Evolutionary conservation across 1,140 invertebrate species (phyloP).

Genomic region (Philopotamus ludificatus): DNA sequence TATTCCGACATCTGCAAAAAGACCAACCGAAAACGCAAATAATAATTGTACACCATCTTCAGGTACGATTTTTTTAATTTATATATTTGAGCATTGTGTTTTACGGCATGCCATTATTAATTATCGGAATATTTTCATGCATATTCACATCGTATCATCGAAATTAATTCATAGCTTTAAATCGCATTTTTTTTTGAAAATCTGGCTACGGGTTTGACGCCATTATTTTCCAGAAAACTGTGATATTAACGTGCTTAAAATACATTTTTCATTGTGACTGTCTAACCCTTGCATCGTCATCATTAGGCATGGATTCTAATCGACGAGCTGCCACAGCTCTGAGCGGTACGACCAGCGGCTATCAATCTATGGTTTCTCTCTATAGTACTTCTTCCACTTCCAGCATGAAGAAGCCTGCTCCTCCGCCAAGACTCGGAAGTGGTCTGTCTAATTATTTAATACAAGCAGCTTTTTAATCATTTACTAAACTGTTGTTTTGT

Average conservation of each 20-base stretch:
- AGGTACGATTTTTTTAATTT: too few relatives aligned
- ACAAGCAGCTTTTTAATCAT: neutral
- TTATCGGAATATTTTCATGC: neutral
- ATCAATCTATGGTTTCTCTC: slow-evolving; percentile 20
- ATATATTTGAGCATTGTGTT: too few relatives aligned
- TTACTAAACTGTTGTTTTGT: slow-evolving; percentile 43
- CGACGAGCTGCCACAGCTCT: slow-evolving; percentile 28
- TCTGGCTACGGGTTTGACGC: too few relatives aligned
- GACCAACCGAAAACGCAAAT: slow-evolving; percentile 32
- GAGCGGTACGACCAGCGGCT: slow-evolving; percentile 21
- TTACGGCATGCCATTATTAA: neutral
- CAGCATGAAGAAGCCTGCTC: slow-evolving; percentile 22
- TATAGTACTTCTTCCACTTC: slow-evolving; percentile 19
- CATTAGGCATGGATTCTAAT: slow-evolving; percentile 11
- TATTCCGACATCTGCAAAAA: slow-evolving; percentile 43
- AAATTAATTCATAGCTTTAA: too few relatives aligned
- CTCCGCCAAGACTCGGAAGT: slow-evolving; percentile 26
- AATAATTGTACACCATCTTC: slow-evolving; percentile 7
- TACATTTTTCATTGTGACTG: neutral
- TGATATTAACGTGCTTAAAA: too few relatives aligned
- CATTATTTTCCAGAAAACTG: too few relatives aligned
- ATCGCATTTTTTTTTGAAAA: too few relatives aligned
- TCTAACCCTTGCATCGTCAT: slow-evolving; percentile 26
- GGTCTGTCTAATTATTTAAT: slow-evolving; percentile 23
- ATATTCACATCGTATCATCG: neutral